These are phyloP conservation scores for Condylura cristata DNA, from an alignment of 2,113 vertebrate species.

Conservation along the genomic window DNA sequence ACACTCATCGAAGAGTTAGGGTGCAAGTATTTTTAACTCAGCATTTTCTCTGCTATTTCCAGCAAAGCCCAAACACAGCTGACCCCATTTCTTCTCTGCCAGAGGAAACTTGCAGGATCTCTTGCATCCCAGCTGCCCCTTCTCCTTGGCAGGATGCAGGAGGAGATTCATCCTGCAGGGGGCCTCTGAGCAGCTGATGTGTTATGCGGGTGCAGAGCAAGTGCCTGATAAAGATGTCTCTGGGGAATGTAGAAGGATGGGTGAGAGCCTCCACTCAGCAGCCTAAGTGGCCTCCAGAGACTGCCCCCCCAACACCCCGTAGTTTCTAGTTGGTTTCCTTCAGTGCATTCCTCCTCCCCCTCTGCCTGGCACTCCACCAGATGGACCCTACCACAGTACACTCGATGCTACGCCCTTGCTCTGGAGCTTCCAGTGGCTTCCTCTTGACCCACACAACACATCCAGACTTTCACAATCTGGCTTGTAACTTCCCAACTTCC, in stretches of 20 bases:
- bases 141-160: not conserved
- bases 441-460: not conserved
- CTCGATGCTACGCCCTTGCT: not conserved
- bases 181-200: not conserved
- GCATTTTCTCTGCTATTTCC: constrained; percentile 50
- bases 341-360: not conserved
- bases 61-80: constrained; percentile 27
- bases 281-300: not conserved
- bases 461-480: not conserved
- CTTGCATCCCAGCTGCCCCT: not conserved
- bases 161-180: not conserved
- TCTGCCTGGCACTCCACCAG: not conserved
- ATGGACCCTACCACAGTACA: accelerated
- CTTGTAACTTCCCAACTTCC: not conserved
- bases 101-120: not conserved
- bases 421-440: not conserved
- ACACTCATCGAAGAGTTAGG: not conserved
- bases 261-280: not conserved
- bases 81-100: constrained; percentile 46
- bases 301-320: not conserved
- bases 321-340: not conserved
- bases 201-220: not conserved
- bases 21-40: constrained; percentile 28
- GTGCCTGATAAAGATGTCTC: not conserved
- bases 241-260: not conserved